Evolutionary conservation across 2,113 vertebrate species (phyloP).

Genomic region (Scortum barcoo): DNA sequence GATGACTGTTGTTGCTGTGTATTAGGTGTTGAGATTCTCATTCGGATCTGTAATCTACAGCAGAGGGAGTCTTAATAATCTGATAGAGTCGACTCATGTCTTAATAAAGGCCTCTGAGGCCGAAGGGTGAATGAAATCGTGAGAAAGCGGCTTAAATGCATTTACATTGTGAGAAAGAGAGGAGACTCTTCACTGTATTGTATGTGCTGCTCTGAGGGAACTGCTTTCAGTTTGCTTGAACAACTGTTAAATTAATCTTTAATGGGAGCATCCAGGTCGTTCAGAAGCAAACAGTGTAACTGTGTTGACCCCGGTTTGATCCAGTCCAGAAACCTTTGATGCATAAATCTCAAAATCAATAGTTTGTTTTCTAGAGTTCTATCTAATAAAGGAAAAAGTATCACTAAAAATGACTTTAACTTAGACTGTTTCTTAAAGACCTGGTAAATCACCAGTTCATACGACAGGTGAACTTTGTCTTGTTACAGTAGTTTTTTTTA

Average conservation of each 20-base stretch:
- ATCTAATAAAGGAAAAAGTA: background rate
- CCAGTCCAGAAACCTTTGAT: background rate
- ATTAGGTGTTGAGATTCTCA: background rate
- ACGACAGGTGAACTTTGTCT: background rate
- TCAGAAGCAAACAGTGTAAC: background rate
- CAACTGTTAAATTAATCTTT: conserved; percentile 21
- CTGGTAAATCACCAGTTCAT: background rate
- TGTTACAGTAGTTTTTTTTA: background rate
- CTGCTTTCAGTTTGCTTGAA: conserved; percentile 18
- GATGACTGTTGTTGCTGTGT: background rate
- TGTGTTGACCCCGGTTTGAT: background rate
- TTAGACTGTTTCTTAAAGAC: background rate
- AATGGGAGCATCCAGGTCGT: background rate
- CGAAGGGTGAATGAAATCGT: background rate
- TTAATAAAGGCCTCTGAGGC: conserved; percentile 1
- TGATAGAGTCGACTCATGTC: background rate
- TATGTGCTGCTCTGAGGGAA: background rate
- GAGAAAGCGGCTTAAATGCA: background rate
- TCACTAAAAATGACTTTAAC: background rate
- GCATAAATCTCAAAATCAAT: background rate
- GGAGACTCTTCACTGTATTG: background rate
- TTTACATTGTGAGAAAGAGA: conserved; percentile 9
- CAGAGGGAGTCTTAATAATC: background rate
- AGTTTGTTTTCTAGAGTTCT: background rate
- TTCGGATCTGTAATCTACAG: background rate